Base-by-base conservation (phyloP, 2,113 vertebrate species). In the Xiphorhynchus elegans region DNA sequence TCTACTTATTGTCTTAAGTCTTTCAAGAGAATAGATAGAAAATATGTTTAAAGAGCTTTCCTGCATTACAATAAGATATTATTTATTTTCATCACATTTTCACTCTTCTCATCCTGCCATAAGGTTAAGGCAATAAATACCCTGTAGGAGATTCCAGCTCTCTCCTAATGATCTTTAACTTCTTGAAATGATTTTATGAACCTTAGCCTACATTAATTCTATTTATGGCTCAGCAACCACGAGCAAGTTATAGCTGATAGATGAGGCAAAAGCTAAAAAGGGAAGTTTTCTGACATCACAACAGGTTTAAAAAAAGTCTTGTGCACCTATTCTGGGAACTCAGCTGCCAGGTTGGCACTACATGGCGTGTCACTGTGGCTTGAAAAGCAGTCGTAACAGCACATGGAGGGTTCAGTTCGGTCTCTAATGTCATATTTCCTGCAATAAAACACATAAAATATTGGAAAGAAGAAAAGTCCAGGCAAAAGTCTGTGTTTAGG, bases 191-290 rank as follows among this genome's bases (percentile, higher is more conserved):
- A 35, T 92, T 90, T 78, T 84, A 33, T 86, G 87, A 90, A 58
- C 87, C 76, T 84, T 58, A 50, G 72, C 79, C 86, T 67, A 11
- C 3, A 7, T 78, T 93, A 93, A 67, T 60, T 92, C 44, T 96
- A 89, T 95, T 97, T 93, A 84, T 92, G 76, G 91, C 83, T 90
- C 93, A 84, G 86, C 86, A 90, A 35, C 50, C 46, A 35, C 0
- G 6, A 74, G 67, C 25, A 7, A 90, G 67, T 92, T 93, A 58
- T 33, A 88, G 73, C 76, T 89, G 76, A 92, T 63, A 93, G 86
- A 97, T 95, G 95, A 96, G 93, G 92, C 83, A 95, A 96, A 92
- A 87, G 93, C 94, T 95, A 96, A 96, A 96, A 96, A 78, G 21
- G 76, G 94, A 95, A 93, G 11, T 24, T 93, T 84, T 93, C 91